A percentile compares a stretch with the other conserved stretches of the same genome.
These are phyloP conservation scores for Acanthosoma haemorrhoidale DNA, from an alignment of 2,888 invertebrate species.

Conservation along the genomic window DNA sequence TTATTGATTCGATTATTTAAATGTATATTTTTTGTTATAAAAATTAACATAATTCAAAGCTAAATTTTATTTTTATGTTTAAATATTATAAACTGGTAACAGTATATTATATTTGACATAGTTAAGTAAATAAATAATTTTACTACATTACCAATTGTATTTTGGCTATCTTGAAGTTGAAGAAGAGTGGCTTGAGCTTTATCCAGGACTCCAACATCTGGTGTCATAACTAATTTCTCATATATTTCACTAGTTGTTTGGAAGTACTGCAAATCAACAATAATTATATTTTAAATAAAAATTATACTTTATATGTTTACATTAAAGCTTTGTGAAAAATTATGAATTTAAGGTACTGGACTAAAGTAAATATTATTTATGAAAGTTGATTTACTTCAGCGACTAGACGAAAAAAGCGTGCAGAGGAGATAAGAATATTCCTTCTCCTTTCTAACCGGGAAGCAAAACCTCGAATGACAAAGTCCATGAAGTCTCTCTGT, in stretches of 20 bases:
- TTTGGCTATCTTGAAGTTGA: slow-evolving; percentile 58
- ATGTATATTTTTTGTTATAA: no score
- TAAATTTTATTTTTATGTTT: neutral
- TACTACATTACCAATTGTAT: slow-evolving; percentile 51
- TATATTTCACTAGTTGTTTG: slow-evolving; percentile 62
- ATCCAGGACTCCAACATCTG: slow-evolving; percentile 54
- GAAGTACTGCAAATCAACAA: slow-evolving; percentile 54
- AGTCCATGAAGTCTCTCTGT: slow-evolving; percentile 76
- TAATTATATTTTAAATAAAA: no score
- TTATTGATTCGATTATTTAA: no score
- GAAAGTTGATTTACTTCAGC: slow-evolving; percentile 53
- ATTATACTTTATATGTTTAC: no score
- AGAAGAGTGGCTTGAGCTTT: slow-evolving; percentile 54
- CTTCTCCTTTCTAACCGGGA: slow-evolving; percentile 65
- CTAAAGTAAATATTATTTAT: no score
- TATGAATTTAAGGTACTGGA: no score
- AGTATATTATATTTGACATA: no score
- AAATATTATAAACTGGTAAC: neutral
- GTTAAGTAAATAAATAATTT: no score
- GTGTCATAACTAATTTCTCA: slow-evolving; percentile 60
- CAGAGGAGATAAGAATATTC: slow-evolving; percentile 67
- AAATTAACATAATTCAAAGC: no score
- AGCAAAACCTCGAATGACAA: slow-evolving; percentile 71
- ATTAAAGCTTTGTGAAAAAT: no score
- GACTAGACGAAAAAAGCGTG: slow-evolving; percentile 68